Evolutionary conservation across 2,113 vertebrate species (phyloP), one percentile per base, ranked within the genome.

Genomic region (Tachuris rubrigastra): DNA sequence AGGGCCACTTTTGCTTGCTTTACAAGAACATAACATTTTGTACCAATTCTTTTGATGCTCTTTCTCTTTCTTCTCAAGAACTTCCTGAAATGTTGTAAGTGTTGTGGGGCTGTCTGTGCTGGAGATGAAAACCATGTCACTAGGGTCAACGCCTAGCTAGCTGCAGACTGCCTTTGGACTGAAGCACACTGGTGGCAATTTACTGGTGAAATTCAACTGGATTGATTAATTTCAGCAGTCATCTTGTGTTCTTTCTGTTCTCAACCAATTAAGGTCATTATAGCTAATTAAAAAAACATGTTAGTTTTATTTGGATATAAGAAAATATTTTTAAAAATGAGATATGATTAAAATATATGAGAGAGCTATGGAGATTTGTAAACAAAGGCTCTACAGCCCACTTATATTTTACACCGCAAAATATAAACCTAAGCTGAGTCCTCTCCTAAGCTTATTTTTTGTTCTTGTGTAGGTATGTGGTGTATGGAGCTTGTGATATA

Each of bases 321-420:
- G 77, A 71, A 10, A 74, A 69, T 21, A 66, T 65, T 95, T 95
- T 91, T 68, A 46, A 81, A 88, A 94, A 69, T 42, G 41, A 72
- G 41, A 39, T 60, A 76, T 71, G 80, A 93, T 91, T 92, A 95
- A 96, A 96, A 81, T 53, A 14, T 75, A 93, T 41, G 75, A 86
- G 74, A 63, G 39, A 84, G 42, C 44, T 78, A 53, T 13, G 63
- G 60, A 94, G 74, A 85, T 88, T 85, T 88, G 49, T 59, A 78
- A 24, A 49, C 28, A 92, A 87, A 12, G 75, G 69, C 23, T 85
- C 41, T 53, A 59, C 25, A 90, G 53, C 5, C 50, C 37, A 3
- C 50, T 90, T 80, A 17, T 37, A 73, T 75, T 87, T 92, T 58
- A 39, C 42, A 66, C 18, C 67, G 19, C 85, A 81, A 95, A 92